phyloP scores from a whole-genome alignment of 1,140 invertebrate species.

The Eriocheir sinensis region DNA sequence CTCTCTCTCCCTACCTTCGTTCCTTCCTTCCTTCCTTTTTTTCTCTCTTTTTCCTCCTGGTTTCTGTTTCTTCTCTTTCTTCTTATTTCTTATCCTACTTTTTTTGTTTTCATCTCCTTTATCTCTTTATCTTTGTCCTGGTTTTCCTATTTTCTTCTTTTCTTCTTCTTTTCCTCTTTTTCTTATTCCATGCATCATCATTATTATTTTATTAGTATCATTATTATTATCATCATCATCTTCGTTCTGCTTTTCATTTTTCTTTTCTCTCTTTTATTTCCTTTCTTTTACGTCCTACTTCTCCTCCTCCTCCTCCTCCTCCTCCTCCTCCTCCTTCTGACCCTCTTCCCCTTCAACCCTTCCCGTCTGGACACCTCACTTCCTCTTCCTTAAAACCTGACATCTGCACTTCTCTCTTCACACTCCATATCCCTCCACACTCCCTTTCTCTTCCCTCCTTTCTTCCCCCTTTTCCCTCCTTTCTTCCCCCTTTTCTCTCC shows the following conservation, averaged over 20 bases:
- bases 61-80: neutral
- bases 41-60: too few species aligned
- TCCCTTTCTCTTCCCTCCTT: neutral
- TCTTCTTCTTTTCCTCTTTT: neutral
- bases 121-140: neutral
- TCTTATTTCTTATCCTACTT: neutral
- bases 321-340: constrained; percentile 1
- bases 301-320: neutral
- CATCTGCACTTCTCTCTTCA: neutral
- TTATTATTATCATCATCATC: too few species aligned
- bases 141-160: neutral
- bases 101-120: too few species aligned
- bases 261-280: neutral
- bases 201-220: too few species aligned
- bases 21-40: neutral
- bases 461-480: neutral
- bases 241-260: too few species aligned
- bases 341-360: neutral
- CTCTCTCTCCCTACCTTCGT: neutral
- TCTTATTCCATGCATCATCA: neutral
- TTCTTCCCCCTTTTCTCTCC: neutral
- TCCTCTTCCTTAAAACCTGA: neutral
- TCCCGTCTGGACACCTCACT: constrained; percentile 11
- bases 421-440: neutral
- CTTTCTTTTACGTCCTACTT: neutral